These are phyloP conservation scores for Brachionus rotundiformis DNA, from an alignment of 1,140 invertebrate species.

Conservation along the genomic window DNA sequence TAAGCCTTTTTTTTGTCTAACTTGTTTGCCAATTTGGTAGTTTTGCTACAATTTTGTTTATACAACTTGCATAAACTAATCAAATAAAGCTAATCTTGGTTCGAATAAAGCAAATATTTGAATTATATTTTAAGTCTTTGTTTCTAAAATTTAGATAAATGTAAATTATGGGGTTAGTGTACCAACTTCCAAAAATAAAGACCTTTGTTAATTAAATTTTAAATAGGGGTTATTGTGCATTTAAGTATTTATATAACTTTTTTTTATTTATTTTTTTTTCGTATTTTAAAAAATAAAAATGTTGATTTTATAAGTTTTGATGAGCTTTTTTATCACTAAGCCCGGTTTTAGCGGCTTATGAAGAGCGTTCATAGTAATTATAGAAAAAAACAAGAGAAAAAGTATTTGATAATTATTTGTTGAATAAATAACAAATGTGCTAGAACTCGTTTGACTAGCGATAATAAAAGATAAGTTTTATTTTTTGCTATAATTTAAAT, in stretches of 20 bases:
- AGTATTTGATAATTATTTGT: not conserved
- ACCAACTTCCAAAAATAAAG: too few species aligned
- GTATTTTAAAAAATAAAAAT: not conserved
- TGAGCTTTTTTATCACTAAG: too few species aligned
- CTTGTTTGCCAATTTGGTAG: not conserved
- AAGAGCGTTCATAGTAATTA: not conserved
- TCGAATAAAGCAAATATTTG: slow-evolving; percentile 20
- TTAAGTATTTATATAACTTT: not conserved
- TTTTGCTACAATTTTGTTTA: slow-evolving; percentile 22
- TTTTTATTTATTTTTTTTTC: too few species aligned
- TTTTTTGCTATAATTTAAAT: too few species aligned
- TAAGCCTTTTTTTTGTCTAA: not conserved
- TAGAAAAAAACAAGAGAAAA: too few species aligned
- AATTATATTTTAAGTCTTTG: not conserved
- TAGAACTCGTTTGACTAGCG: not conserved
- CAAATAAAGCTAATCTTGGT: not conserved
- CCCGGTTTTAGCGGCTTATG: too few species aligned
- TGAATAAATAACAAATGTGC: not conserved
- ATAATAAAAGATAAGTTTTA: not conserved
- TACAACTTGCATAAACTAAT: not conserved
- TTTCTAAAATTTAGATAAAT: not conserved
- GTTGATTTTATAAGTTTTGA: too few species aligned
- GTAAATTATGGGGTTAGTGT: not conserved
- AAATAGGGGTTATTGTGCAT: too few species aligned
- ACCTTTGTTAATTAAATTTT: too few species aligned